Conservation (phyloP, 2,888 invertebrate species). For the Drosophila mettleri region DNA sequence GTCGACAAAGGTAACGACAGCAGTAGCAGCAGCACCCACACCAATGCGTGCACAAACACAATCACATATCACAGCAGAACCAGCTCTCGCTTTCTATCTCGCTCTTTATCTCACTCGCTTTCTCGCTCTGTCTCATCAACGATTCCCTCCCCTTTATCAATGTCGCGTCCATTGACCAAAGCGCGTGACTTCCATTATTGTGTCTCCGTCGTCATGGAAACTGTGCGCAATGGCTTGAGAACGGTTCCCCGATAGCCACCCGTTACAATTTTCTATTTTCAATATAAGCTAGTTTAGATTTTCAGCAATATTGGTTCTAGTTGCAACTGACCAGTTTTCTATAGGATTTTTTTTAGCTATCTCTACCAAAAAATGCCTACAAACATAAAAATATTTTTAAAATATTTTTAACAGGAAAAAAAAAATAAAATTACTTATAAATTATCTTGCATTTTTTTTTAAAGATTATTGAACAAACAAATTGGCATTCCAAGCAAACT, state of each 20-base stretch:
- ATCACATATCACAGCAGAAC: conserved; percentile 22
- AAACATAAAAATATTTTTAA: not conserved
- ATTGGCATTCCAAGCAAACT: rapidly evolving
- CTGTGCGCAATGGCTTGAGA: conserved; percentile 31
- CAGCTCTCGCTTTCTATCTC: conserved; percentile 22
- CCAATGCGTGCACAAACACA: conserved; percentile 61
- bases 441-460: no score
- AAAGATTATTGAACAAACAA: not conserved
- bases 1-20: conserved; percentile 41
- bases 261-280: conserved; percentile 32
- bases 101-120: no score
- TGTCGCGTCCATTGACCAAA: conserved; percentile 36
- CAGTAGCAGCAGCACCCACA: conserved; percentile 46
- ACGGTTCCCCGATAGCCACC: conserved; percentile 9
- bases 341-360: not conserved
- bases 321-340: not conserved
- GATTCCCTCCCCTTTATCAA: not conserved
- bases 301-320: not conserved
- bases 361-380: not conserved
- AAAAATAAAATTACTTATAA: not conserved
- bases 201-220: conserved; percentile 56
- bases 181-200: conserved; percentile 75
- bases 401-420: no score
- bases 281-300: conserved; percentile 21
- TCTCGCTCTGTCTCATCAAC: conserved; percentile 13